Percentiles rank a stretch among this genome's conserved stretches.
Conservation (phyloP, 2,113 vertebrate species). For the Cercocebus atys region DNA sequence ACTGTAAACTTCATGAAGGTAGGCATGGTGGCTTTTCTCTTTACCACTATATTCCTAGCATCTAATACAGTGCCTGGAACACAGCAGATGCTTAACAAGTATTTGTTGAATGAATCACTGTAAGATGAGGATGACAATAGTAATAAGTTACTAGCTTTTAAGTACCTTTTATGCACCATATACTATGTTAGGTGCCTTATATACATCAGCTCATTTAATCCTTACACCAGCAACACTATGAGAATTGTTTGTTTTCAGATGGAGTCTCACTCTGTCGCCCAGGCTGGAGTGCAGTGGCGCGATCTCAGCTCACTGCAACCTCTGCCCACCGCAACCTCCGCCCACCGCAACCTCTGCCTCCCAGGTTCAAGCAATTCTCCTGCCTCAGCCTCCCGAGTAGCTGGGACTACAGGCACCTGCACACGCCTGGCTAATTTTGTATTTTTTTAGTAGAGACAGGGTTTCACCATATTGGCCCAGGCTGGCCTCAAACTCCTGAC, state of each 20-base stretch:
- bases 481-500: neutral
- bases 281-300: neutral
- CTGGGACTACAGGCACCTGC: neutral
- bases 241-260: neutral
- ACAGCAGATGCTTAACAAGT: conserved; percentile 24
- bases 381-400: neutral
- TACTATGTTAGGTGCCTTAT: neutral
- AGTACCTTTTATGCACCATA: neutral
- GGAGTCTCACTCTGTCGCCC: neutral
- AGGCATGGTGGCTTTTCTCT: neutral
- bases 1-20: neutral
- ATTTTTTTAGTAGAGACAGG: neutral
- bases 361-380: neutral
- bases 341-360: neutral
- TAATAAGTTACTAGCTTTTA: conserved; percentile 1
- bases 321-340: neutral
- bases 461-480: neutral
- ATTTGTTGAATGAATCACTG: conserved; percentile 37
- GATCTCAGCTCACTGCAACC: neutral
- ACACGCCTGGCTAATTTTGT: neutral
- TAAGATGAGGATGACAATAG: conserved; percentile 2
- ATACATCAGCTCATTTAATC: conserved; percentile 28
- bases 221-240: neutral
- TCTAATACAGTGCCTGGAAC: conserved; percentile 29
- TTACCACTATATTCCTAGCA: neutral